Evolutionary conservation across 2,113 vertebrate genomes (phyloP), one percentile per base, ranked within the genome.

Genomic region (Suricata suricatta): DNA sequence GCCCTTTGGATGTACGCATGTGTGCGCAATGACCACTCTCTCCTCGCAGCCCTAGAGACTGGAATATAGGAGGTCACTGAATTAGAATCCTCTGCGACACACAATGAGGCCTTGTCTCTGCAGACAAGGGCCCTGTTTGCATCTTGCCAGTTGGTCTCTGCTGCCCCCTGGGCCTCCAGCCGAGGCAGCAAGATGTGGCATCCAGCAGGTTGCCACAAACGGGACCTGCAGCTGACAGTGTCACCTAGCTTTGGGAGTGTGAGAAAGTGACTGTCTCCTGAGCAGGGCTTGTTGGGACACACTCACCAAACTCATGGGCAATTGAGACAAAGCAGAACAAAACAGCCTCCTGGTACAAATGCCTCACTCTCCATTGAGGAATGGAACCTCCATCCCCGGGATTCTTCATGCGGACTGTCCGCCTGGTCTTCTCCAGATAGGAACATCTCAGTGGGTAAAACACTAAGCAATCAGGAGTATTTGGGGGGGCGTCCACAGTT

Each of bases 161-260:
- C 38, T n/a, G 5, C 64, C 69, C 68, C 77, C 57, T 11, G 64
- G 85, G 60, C 41, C 9, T 10, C 63, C 5, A 0, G 41, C 11
- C 0, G 54, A 72, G 23, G 47, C 7, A 23, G 4, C 47, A 11
- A 96, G 33, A 21, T 23, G 3, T 9, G 21, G 4, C 3, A 1
- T 15, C 76, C 27, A 19, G 31, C 4, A 17, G 47, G 2, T 17
- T 1, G 7, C 41, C 0, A 0, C 33, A 11, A 69, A 47, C 38
- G 31, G 27, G 27, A 33, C 15, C 41, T 17, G 5, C 1, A 13
- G n/a, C 50, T n/a, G 41, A 2, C 31, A n/a, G 27, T 54, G 9
- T 14, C 41, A 71, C 44, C 10, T 0, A 1, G 71, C 41, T 63
- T 31, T 31, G 27, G 5, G 5, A 7, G 31, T 11, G 27, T 44